Conservation (phyloP, 2,113 vertebrate genomes). For the Phodopus roborovskii region DNA sequence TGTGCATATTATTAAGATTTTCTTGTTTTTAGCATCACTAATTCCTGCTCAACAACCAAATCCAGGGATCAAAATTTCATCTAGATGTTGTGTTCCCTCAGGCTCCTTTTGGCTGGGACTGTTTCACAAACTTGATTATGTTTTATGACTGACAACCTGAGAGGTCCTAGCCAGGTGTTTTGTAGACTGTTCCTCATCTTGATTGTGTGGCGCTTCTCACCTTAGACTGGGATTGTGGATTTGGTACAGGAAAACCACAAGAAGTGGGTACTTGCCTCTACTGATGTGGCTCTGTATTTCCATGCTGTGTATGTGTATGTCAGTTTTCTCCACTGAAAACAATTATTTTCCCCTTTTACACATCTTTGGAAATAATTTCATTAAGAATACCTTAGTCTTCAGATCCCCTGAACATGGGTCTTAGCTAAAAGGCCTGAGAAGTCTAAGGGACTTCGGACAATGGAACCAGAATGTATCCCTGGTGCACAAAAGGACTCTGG, state of each 20-base stretch:
- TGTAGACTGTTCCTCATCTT: not conserved
- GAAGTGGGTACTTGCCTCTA: not conserved
- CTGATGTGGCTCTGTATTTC: not conserved
- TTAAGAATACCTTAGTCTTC: not conserved
- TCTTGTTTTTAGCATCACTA: not conserved
- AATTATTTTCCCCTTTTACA: not conserved
- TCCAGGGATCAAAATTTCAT: not conserved
- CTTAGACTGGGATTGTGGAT: not conserved
- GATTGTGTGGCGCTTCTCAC: not conserved
- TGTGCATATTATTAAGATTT: not conserved
- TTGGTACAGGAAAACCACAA: not conserved
- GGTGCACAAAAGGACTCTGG: no score
- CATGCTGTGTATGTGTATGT: not conserved
- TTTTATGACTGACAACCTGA: not conserved
- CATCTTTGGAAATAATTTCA: not conserved
- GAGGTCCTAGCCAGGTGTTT: not conserved
- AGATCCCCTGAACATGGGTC: no score
- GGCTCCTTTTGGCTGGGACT: not conserved
- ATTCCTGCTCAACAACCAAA: not conserved
- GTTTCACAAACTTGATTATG: not conserved
- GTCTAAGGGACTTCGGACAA: no score
- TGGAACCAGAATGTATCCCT: no score
- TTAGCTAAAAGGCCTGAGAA: no score
- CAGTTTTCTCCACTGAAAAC: not conserved
- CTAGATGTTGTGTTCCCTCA: not conserved